Evolutionary conservation across 2,797 vertebrate genomes (phyloP).

Genomic region (Clarias pachynema): DNA sequence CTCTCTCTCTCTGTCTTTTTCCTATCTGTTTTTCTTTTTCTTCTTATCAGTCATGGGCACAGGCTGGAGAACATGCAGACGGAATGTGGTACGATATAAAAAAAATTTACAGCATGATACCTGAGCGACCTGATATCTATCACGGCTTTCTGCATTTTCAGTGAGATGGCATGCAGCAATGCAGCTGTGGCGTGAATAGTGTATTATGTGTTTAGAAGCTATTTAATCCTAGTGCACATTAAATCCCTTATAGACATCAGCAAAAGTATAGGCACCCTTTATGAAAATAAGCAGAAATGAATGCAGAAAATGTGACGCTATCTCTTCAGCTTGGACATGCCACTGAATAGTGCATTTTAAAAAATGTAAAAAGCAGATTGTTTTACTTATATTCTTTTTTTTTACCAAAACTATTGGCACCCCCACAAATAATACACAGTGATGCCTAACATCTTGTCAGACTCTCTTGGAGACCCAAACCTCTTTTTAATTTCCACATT

Average conservation of each 20-base stretch:
- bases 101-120: slow-evolving; percentile 3
- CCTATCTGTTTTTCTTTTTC: slow-evolving; percentile 25
- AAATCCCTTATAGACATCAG: background rate
- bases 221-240: background rate
- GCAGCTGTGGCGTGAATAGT: too few species aligned
- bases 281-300: background rate
- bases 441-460: background rate
- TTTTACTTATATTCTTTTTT: background rate
- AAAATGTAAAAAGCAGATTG: background rate
- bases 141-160: background rate
- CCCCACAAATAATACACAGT: background rate
- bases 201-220: background rate
- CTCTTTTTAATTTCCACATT: too few species aligned
- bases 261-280: background rate
- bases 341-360: background rate
- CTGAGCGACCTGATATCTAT: background rate
- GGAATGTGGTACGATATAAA: background rate
- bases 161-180: too few species aligned
- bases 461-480: background rate
- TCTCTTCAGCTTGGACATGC: background rate
- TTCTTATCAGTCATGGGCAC: slow-evolving; percentile 39
- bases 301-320: background rate
- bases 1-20: slow-evolving; percentile 6
- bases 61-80: slow-evolving; percentile 15
- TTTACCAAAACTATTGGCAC: background rate